Base-by-base conservation (phyloP, 2,113 vertebrate species). In the Motacilla alba region DNA sequence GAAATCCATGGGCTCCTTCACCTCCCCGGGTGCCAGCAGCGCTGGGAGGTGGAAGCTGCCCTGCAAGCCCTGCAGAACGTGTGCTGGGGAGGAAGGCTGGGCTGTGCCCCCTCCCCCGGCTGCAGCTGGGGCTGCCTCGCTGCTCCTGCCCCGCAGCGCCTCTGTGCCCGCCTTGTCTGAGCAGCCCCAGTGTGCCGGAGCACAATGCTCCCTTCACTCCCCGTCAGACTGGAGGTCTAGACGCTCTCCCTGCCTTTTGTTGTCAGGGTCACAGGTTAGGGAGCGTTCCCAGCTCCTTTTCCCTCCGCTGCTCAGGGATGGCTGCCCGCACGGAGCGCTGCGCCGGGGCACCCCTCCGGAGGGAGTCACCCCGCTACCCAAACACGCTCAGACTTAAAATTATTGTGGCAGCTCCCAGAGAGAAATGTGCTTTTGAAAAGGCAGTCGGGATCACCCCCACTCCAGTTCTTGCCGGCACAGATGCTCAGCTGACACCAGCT, bases 401-500 rank as follows among this genome's bases (percentile, higher is more conserved):
- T 35, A 56, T 7, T 6, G 47, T 23, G 87, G 87, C 92, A 33
- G 88, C 66, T 88, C 94, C 78, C 73, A 2, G 22, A 73, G 83
- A 60, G 93, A 95, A 87, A 83, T 15, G 33, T 69, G 31, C 91
- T 30, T 93, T 62, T 90, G 95, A 95, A 96, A 96, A 96, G 67
- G 73, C 83, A 46, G 41, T 39, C 11, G 41, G 83, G 85, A 83
- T 67, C 91, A 83, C 87, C 69, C 96, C 96, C 96, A 80, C 96
- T 95, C 41, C 26, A 86, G 95, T 93, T 97, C 83, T 86, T 67
- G 83, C 49, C 64, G 96, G 96, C 92, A 73, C 97, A 91, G 95
- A 96, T 92, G 96, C 97, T 96, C 89, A 94, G 97, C 85, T 95
- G 97, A 97, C 97, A 89, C 93, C 21, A 28, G 87, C 97, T 97